Evolutionary conservation across 2,888 invertebrate genomes (phyloP), one percentile per base, ranked within the genome.

Genomic region (Microplitis deprimator): DNA sequence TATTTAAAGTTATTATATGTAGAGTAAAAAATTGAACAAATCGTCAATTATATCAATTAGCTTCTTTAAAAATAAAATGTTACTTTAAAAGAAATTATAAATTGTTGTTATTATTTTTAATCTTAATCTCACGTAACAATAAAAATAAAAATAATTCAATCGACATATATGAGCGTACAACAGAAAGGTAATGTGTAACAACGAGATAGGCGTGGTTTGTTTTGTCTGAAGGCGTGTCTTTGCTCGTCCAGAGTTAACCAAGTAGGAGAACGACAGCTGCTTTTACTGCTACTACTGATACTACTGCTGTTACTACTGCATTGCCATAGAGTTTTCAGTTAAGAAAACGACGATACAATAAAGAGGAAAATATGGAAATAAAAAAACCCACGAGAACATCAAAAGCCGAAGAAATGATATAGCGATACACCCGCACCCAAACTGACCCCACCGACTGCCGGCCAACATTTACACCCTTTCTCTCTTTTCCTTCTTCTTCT

Each of bases 111-210:
- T 50, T 50, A 50, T 50, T 50, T 50, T 50, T 50, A 50, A 50
- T 50, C 50, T 50, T 50, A 50, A 50, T 50, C 50, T 82, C 80
- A 82, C 80, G 79, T 78, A 78, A 81, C 76, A 70, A 76, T 69
- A 73, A 70, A 68, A 69, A 75, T 73, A 76, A 73, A 81, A 77
- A 29, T 29, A 71, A 61, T 20, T 17, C 41, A 68, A 75, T 70
- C 78, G 81, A 82, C 38, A 65, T 20, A 38, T 20, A 62, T 38
- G 81, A 83, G 82, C 82, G 82, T 78, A 82, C 77, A 62, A 13
- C 8, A 50, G 50, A 4, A 50, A 50, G 13, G 59, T 68, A 65
- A 41, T 64, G 41, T 65, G 50, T 4, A 50, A 13, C 50, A 50
- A 50, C 50, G 10, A 73, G 73, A 73, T 65, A 65, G 67, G 64